phyloP scores from a whole-genome alignment of 2,113 vertebrate genomes.

The Onychorhynchus coronatus region DNA sequence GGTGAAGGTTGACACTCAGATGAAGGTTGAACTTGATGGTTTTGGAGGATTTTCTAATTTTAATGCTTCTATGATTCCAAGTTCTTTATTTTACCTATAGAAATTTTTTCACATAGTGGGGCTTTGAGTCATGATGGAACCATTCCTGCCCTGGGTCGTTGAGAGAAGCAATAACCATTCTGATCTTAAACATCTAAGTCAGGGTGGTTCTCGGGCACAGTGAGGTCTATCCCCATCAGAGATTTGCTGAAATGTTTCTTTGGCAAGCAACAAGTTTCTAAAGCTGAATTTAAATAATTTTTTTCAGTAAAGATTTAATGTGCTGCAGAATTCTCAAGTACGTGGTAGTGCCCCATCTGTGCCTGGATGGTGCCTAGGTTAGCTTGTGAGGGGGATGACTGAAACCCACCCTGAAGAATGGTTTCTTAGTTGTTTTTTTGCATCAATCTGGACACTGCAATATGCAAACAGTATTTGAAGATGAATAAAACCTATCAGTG shows the following conservation, averaged over 20 bases:
- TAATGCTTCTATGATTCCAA: background rate
- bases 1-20: background rate
- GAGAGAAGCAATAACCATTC: background rate
- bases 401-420: background rate
- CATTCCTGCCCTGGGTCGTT: background rate
- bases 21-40: background rate
- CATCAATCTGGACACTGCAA: background rate
- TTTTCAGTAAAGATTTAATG: background rate
- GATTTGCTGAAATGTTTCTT: background rate
- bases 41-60: background rate
- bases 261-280: background rate
- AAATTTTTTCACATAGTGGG: background rate
- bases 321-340: background rate
- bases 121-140: background rate
- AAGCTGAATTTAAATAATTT: background rate
- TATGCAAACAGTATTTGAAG: background rate
- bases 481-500: background rate
- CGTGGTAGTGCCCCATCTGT: background rate
- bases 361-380: fast-evolving
- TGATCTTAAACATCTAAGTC: background rate
- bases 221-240: background rate
- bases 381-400: background rate
- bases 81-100: background rate
- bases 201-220: background rate
- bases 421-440: background rate